phyloP scores from a whole-genome alignment of 2,113 vertebrate genomes.

The Mustela nigripes region DNA sequence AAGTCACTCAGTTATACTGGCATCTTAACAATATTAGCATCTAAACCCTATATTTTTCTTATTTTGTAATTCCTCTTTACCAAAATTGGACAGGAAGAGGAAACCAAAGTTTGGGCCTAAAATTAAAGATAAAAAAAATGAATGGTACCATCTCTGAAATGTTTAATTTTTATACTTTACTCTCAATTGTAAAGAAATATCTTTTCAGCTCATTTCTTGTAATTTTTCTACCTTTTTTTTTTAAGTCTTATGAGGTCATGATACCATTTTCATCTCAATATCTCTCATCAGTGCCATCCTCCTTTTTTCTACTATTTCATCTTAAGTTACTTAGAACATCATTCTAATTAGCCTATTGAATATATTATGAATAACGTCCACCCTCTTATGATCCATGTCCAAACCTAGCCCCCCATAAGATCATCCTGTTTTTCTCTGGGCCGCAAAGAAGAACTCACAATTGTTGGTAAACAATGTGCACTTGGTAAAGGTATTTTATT shows the following conservation, averaged over 20 bases:
- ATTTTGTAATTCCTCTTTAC: neutral
- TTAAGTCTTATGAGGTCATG: neutral
- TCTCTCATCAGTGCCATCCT: neutral
- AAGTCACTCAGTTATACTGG: neutral
- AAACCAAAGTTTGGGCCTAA: neutral
- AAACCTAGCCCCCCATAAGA: neutral
- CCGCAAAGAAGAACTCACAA: neutral
- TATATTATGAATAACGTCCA: neutral
- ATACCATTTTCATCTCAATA: neutral
- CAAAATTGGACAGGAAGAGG: neutral
- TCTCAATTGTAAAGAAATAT: neutral
- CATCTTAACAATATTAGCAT: neutral
- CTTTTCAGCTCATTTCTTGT: neutral
- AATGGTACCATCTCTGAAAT: neutral
- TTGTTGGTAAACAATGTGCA: neutral
- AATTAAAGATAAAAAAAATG: neutral
- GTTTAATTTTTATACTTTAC: neutral
- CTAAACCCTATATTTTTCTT: neutral
- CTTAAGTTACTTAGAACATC: neutral
- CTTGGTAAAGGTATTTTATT: neutral
- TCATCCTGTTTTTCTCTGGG: neutral
- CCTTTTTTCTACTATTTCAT: neutral
- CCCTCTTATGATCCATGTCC: neutral
- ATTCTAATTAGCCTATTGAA: neutral
- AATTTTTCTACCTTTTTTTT: neutral